Conservation (phyloP, 2,113 vertebrate genomes). For the Semnornis frantzii region DNA sequence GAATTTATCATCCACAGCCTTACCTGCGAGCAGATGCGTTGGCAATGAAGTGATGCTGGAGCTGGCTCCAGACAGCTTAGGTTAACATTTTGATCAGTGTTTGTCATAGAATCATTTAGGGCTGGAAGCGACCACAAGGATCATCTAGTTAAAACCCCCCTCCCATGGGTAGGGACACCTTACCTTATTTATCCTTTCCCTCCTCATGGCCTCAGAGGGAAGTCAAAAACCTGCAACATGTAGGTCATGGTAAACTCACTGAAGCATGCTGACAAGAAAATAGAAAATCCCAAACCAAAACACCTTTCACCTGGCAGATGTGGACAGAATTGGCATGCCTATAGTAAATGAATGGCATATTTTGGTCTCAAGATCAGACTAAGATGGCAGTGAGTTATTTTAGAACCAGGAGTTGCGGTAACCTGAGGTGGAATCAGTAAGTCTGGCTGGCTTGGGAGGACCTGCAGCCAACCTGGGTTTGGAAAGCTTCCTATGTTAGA, state of each 20-base stretch:
- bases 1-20: background rate
- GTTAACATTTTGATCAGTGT: background rate
- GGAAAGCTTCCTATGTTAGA: background rate
- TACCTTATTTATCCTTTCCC: background rate
- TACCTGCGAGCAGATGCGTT: background rate
- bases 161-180: too few relatives aligned
- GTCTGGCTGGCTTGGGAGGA: background rate
- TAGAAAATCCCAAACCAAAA: background rate
- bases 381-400: background rate
- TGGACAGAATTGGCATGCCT: background rate
- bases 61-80: background rate
- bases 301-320: background rate
- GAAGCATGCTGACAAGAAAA: background rate
- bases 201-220: background rate
- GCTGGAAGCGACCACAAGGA: too few relatives aligned
- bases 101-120: too few relatives aligned
- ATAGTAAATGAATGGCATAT: background rate
- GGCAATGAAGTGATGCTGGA: background rate
- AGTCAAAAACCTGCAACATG: background rate
- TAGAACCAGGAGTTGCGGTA: background rate
- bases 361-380: background rate
- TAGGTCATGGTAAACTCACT: background rate
- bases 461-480: background rate
- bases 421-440: background rate
- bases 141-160: too few relatives aligned